Conservation (phyloP, 2,888 invertebrate species). For the Latrodectus hesperus region DNA sequence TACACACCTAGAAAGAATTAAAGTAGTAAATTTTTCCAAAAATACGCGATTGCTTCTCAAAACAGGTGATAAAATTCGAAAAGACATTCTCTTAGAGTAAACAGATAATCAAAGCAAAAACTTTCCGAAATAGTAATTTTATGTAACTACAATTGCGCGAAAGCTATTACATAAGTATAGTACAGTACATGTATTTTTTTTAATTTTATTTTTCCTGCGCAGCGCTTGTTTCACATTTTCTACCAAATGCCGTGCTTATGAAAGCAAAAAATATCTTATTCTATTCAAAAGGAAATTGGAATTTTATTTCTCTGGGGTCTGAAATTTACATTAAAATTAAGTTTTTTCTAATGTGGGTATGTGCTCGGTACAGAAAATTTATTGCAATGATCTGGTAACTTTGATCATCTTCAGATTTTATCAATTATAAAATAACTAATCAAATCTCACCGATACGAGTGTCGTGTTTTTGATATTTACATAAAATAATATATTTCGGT, state of each 20-base stretch:
- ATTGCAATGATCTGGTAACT: background rate
- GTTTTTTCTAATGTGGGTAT: background rate
- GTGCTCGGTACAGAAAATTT: background rate
- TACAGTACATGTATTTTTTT: background rate
- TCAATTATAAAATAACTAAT: background rate
- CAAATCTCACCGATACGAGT: background rate
- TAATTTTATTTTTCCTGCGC: background rate
- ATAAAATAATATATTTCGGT: too few species aligned
- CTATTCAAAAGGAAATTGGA: background rate
- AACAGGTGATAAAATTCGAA: constrained; percentile 10
- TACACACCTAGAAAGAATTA: background rate
- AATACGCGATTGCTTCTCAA: background rate
- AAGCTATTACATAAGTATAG: background rate
- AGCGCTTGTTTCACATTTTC: background rate
- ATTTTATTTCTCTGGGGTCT: background rate
- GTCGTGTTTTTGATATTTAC: background rate
- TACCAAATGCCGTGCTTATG: background rate
- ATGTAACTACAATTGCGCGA: background rate
- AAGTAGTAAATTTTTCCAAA: background rate
- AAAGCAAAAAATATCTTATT: background rate
- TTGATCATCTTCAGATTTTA: background rate
- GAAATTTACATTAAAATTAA: background rate
- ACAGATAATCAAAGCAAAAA: background rate
- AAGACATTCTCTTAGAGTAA: constrained; percentile 8
- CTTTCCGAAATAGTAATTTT: background rate